Evolutionary conservation across 2,888 invertebrate genomes (phyloP).

Genomic region (Agriopis leucophaearia): DNA sequence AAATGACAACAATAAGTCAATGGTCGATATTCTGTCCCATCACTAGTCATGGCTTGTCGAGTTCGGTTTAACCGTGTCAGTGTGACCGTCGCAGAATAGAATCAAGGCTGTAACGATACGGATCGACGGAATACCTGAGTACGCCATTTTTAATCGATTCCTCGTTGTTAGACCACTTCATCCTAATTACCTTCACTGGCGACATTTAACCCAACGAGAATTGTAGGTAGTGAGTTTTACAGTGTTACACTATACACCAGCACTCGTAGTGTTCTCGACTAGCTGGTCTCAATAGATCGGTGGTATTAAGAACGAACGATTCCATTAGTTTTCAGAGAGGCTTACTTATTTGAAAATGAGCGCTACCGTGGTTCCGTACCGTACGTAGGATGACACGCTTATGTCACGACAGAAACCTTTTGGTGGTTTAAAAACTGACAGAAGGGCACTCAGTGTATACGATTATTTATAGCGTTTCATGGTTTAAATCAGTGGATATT

Average conservation of each 20-base stretch:
- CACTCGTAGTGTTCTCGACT: neutral
- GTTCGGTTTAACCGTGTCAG: slow-evolving; percentile 75
- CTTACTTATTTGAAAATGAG: too few relatives aligned
- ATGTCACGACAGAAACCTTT: neutral
- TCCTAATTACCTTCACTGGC: slow-evolving; percentile 3
- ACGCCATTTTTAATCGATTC: slow-evolving; percentile 55
- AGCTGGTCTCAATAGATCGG: neutral
- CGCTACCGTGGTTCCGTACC: too few relatives aligned
- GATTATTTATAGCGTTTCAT: neutral
- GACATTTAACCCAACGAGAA: too few relatives aligned
- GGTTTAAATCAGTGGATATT: neutral
- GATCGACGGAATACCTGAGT: slow-evolving; percentile 64
- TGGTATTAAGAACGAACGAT: neutral
- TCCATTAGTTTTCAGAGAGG: neutral
- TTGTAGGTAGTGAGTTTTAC: too few relatives aligned
- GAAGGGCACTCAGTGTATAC: neutral
- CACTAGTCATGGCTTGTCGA: slow-evolving; percentile 45
- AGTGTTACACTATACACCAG: too few relatives aligned
- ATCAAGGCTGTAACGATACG: slow-evolving; percentile 76
- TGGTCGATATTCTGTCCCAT: slow-evolving; percentile 9
- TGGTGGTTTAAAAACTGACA: neutral
- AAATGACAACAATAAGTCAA: neutral
- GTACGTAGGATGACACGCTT: too few relatives aligned
- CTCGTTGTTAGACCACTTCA: slow-evolving; percentile 39
- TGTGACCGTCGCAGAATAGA: slow-evolving; percentile 81